These are phyloP conservation scores for Mirza zaza DNA, from an alignment of 2,113 vertebrate species.

Conservation along the genomic window DNA sequence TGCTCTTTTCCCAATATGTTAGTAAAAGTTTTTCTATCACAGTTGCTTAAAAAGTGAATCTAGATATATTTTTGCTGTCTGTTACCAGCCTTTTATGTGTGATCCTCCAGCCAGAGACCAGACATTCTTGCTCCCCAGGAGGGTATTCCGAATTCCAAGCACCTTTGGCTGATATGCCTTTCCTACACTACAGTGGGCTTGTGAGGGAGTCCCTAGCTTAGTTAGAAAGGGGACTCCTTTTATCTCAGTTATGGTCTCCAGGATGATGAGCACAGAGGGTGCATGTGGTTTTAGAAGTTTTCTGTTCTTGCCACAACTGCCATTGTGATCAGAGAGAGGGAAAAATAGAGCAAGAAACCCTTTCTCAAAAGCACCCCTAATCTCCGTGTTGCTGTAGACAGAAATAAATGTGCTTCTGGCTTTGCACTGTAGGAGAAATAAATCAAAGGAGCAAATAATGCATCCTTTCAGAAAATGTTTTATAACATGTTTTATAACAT, in stretches of 20 bases:
- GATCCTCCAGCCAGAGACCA: not conserved
- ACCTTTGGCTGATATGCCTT: not conserved
- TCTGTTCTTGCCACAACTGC: not conserved
- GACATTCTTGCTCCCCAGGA: not conserved
- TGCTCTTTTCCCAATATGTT: not conserved
- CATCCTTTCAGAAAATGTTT: not conserved
- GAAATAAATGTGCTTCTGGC: not conserved
- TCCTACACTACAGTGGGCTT: not conserved
- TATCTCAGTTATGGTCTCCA: not conserved
- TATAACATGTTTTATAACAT: not conserved
- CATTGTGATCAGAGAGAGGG: not conserved
- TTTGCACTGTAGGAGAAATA: not conserved
- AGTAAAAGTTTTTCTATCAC: not conserved
- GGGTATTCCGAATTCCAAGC: not conserved
- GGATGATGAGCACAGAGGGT: not conserved
- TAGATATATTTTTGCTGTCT: not conserved
- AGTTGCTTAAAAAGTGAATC: not conserved
- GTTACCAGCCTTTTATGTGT: not conserved
- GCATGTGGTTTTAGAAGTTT: not conserved
- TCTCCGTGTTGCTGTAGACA: not conserved
- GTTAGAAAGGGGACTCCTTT: not conserved
- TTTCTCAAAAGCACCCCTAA: not conserved
- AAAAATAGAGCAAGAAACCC: not conserved
- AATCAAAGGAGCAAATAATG: slow-evolving; percentile 11
- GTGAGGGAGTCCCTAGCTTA: not conserved